phyloP scores from a whole-genome alignment of 2,888 invertebrate species.

The Leistus spinibarbis region DNA sequence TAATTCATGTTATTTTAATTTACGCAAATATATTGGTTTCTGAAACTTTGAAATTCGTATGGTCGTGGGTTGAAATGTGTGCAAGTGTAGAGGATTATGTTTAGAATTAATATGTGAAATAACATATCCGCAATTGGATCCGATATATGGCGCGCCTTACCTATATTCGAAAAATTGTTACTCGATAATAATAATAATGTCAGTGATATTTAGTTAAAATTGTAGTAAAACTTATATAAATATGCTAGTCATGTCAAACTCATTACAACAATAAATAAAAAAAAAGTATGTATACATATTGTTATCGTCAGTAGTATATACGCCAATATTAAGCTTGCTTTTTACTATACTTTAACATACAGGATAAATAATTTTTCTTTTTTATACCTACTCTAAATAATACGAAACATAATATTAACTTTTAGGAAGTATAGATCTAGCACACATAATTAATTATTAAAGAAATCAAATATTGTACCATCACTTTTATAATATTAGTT shows the following conservation, averaged over 20 bases:
- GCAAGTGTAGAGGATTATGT: too few species aligned
- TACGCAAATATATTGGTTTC: too few species aligned
- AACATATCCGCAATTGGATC: too few species aligned
- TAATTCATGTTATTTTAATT: too few species aligned
- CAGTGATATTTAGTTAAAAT: not conserved
- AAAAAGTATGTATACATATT: not conserved
- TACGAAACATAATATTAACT: not conserved
- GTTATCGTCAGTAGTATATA: not conserved
- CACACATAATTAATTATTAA: not conserved
- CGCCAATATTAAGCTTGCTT: not conserved
- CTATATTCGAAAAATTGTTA: not conserved
- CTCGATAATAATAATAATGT: not conserved
- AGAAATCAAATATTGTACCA: not conserved
- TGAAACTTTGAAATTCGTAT: too few species aligned
- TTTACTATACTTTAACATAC: not conserved
- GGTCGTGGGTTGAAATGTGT: too few species aligned
- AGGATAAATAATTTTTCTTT: conserved; percentile 2
- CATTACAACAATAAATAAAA: not conserved
- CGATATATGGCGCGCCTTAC: too few species aligned
- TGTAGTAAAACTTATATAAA: not conserved
- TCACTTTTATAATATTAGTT: not conserved
- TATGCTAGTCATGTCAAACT: not conserved
- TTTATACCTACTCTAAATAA: not conserved
- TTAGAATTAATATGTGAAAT: too few species aligned
- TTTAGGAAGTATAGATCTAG: conserved; percentile 1